Percentiles rank a stretch among this genome's conserved stretches.
Evolutionary conservation across 2,888 invertebrate species (phyloP).

Genomic region (Cosmia trapezina): DNA sequence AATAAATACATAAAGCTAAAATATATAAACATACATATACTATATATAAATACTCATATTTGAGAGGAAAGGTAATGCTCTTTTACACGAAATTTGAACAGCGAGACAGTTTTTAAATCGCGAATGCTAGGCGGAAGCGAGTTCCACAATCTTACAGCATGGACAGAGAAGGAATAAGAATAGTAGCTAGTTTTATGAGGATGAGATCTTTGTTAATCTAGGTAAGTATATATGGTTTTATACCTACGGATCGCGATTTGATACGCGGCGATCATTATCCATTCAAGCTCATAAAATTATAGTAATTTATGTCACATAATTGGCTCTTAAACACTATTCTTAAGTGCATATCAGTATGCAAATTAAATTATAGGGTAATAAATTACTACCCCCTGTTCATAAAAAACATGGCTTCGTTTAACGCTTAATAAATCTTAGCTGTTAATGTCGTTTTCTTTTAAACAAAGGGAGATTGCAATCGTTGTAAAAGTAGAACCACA

Average conservation of each 20-base stretch:
- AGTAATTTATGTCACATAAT: constrained; percentile 41
- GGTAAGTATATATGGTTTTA: not conserved
- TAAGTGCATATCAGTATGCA: constrained; percentile 40
- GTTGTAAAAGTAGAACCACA: not conserved
- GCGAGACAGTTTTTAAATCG: no score
- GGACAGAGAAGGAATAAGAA: no score
- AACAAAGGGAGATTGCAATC: not conserved
- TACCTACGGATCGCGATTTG: not conserved
- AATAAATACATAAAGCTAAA: no score
- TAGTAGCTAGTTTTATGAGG: no score
- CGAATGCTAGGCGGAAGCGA: no score
- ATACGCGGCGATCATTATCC: constrained; percentile 1
- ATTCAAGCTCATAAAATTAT: constrained; percentile 22
- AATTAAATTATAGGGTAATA: constrained; percentile 41
- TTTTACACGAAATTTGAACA: no score
- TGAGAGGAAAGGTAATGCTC: no score
- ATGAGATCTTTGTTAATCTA: not conserved
- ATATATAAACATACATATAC: no score
- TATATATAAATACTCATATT: no score
- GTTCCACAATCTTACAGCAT: no score
- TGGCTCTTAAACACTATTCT: constrained; percentile 38
- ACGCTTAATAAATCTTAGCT: constrained; percentile 23
- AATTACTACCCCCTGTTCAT: constrained; percentile 26
- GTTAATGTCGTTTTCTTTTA: constrained; percentile 6
- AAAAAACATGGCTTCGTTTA: constrained; percentile 24